Evolutionary conservation across 2,797 vertebrate genomes (phyloP), one percentile per base, ranked within the genome.

Genomic region (Muscicapa striata): DNA sequence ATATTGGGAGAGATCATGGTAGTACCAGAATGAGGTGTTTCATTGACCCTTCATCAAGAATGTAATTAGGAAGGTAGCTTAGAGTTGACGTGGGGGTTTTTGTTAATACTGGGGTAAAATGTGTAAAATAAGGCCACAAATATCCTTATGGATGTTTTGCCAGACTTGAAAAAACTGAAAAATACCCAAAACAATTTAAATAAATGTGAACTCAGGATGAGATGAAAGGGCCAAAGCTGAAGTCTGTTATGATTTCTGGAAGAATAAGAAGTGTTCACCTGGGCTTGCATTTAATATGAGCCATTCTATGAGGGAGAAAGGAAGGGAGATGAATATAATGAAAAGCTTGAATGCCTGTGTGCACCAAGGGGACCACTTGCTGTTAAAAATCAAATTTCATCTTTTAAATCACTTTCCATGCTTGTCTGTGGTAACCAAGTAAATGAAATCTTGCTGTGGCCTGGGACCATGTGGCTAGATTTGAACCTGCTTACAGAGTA

Each of bases 271-370:
- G 59, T 18, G 12, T 95, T 96, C 92, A 97, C 94, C 95, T 96
- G 95, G 86, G 72, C 93, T 94, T 90, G 90, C 86, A 84, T 96
- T 97, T 96, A 84, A 91, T 97, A 84, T 29, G 79, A 97, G 78
- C 62, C 70, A 51, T 92, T 97, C 95, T 97, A 62, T 90, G 87
- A 88, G 49, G 74, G 94, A 73, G 89, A 96, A 96, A 80, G 82
- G 58, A 84, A 95, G 93, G 90, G 91, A 91, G 96, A 85, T 94
- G 91, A 80, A 73, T 95, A 91, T 94, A 97, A 95, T 95, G 94
- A 97, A 97, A 97, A 96, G 93, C 74, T 64, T 94, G 96, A 96
- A 96, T 96, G 93, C 95, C 66, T 95, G 92, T 92, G 63, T 93
- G 76, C 77, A 90, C 95, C 91, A 73, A 97, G 91, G 94, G 94